phyloP scores from a whole-genome alignment of 1,140 invertebrate species.

The Callitettix versicolor region DNA sequence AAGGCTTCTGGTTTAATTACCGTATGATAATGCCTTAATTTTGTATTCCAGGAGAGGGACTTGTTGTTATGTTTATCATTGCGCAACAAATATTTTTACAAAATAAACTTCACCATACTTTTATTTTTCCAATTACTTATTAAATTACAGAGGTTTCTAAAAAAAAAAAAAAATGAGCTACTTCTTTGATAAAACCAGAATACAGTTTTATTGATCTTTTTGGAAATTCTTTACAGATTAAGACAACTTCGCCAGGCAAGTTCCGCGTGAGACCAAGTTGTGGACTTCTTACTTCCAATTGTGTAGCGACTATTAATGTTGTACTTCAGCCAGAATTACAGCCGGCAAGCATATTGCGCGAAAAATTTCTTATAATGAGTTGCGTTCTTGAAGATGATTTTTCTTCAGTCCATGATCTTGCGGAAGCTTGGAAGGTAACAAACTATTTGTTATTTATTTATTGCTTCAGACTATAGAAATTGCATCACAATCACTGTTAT shows the following conservation, averaged over 20 bases:
- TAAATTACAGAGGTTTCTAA: no score
- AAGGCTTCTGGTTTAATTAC: no score
- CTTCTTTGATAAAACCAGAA: no score
- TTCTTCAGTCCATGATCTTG: constrained; percentile 36
- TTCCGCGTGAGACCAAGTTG: constrained; percentile 79
- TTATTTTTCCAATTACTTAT: no score
- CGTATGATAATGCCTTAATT: no score
- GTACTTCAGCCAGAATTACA: constrained; percentile 42
- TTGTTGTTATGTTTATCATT: no score
- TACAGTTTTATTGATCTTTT: constrained; percentile 10
- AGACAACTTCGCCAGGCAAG: constrained; percentile 76
- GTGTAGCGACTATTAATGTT: constrained; percentile 39
- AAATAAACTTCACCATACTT: no score
- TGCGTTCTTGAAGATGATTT: constrained; percentile 41
- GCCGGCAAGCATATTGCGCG: constrained; percentile 41
- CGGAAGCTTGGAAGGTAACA: constrained; percentile 51
- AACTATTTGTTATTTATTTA: not conserved
- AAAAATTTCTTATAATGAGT: constrained; percentile 62
- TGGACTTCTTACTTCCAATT: constrained; percentile 53
- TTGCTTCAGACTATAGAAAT: not conserved
- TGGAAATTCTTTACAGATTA: constrained; percentile 44
- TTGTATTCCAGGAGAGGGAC: no score
- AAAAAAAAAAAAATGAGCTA: no score
- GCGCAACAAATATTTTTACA: no score
- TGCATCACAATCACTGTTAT: not conserved